Conservation (phyloP, 2,113 vertebrate genomes). For the Halcyon senegalensis region DNA sequence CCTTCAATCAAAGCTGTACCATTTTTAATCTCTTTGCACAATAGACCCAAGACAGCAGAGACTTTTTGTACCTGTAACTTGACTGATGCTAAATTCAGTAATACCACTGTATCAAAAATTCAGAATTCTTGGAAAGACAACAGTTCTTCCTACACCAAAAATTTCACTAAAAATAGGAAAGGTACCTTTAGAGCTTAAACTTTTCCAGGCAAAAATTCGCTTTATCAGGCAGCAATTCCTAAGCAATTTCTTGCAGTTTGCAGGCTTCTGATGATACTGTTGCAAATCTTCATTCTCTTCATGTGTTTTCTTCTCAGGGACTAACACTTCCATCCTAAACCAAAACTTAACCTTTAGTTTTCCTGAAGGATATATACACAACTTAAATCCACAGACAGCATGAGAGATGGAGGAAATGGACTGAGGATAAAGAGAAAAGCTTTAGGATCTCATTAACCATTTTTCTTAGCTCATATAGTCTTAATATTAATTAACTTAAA, state of each 20-base stretch:
- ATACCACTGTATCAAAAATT: not conserved
- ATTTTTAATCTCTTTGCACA: constrained; percentile 44
- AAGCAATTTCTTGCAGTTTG: constrained; percentile 82
- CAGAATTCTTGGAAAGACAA: constrained; percentile 17
- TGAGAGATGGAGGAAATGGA: not conserved
- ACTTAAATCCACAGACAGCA: not conserved
- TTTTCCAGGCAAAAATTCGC: constrained; percentile 81
- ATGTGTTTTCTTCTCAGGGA: constrained; percentile 71
- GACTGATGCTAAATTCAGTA: constrained; percentile 31
- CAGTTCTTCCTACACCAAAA: constrained; percentile 21
- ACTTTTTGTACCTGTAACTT: constrained; percentile 13
- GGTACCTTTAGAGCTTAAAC: constrained; percentile 80
- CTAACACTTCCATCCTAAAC: constrained; percentile 72
- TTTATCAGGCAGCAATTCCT: constrained; percentile 85
- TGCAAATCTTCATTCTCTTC: constrained; percentile 77
- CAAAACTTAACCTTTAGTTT: constrained; percentile 60
- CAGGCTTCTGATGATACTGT: constrained; percentile 73
- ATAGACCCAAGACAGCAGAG: constrained; percentile 23
- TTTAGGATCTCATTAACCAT: not conserved
- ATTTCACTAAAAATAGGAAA: constrained; percentile 21
- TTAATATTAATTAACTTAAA: not conserved
- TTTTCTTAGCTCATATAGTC: not conserved
- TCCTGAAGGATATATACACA: not conserved
- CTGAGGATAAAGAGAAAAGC: not conserved
- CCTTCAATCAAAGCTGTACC: constrained; percentile 16